Conservation (phyloP, 1,140 invertebrate genomes). For the Lamellibrachia luymesi region DNA sequence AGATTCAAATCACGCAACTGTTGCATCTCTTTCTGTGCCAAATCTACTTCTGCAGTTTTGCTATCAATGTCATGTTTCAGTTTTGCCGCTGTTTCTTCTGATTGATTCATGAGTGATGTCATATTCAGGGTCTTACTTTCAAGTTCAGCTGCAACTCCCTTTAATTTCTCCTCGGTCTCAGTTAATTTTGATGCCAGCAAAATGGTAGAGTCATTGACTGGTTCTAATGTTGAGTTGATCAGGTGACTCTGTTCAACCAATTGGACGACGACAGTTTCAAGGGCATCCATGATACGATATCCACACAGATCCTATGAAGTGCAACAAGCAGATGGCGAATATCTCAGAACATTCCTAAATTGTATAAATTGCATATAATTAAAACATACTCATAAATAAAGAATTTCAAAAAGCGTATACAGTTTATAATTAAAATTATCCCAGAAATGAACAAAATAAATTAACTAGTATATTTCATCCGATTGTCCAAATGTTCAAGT, state of each 20-base stretch:
- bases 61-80: not conserved
- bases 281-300: not conserved
- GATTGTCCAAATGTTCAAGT: not conserved
- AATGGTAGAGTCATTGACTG: not conserved
- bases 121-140: not conserved
- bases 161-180: not conserved
- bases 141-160: constrained; percentile 6
- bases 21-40: not conserved
- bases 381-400: not conserved
- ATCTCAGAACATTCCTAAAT: not conserved
- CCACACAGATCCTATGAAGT: not conserved
- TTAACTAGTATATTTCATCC: too few species aligned
- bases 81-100: not conserved
- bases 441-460: not conserved
- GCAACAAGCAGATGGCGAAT: not conserved
- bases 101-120: not conserved
- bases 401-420: too few species aligned
- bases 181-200: not conserved
- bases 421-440: not conserved
- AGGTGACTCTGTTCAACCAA: not conserved
- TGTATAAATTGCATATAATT: not conserved
- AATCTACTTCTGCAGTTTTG: not conserved
- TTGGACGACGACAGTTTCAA: not conserved
- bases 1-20: not conserved
- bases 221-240: not conserved